Evolutionary conservation across 2,113 vertebrate species (phyloP).

Genomic region (Gasterosteus nipponicus): DNA sequence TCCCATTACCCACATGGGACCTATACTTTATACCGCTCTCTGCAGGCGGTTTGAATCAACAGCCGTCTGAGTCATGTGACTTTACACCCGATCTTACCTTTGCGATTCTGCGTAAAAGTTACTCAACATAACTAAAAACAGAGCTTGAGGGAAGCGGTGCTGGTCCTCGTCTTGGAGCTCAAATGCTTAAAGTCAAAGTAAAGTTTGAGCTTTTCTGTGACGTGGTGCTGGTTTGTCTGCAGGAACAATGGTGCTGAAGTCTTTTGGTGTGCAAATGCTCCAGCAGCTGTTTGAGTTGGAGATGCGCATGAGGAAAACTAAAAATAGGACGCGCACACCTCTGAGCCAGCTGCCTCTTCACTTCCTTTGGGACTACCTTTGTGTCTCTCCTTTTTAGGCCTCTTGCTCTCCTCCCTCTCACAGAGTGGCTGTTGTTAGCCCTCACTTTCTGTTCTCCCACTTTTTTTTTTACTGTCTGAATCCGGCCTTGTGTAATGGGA

Average conservation of each 20-base stretch:
- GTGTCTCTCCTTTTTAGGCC: conserved; percentile 38
- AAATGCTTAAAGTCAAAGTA: conserved; percentile 47
- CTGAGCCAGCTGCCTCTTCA: conserved; percentile 77
- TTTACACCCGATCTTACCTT: conserved; percentile 35
- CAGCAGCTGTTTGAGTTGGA: conserved; percentile 77
- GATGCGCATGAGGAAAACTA: conserved; percentile 71
- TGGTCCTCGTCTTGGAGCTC: conserved; percentile 5
- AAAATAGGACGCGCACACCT: conserved; percentile 79
- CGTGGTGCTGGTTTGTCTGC: conserved; percentile 9
- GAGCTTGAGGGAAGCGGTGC: conserved; percentile 6
- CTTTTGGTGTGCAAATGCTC: conserved; percentile 61
- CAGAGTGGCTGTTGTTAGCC: conserved; percentile 33
- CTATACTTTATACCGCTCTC: conserved; percentile 53
- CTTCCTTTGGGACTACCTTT: conserved; percentile 71
- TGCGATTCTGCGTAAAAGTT: conserved; percentile 31
- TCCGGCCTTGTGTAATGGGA: conserved; percentile 60
- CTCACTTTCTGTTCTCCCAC: conserved; percentile 30
- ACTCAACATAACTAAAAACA: conserved; percentile 31
- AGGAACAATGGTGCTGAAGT: conserved; percentile 26
- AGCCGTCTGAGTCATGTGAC: conserved; percentile 37
- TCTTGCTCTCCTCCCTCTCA: conserved; percentile 23
- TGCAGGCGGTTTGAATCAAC: conserved; percentile 46
- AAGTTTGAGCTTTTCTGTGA: conserved; percentile 27
- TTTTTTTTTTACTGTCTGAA: conserved; percentile 46
- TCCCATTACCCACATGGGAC: conserved; percentile 53